These are phyloP conservation scores for Enteromius fasciolatus DNA, from an alignment of 2,797 vertebrate genomes.

Conservation along the genomic window DNA sequence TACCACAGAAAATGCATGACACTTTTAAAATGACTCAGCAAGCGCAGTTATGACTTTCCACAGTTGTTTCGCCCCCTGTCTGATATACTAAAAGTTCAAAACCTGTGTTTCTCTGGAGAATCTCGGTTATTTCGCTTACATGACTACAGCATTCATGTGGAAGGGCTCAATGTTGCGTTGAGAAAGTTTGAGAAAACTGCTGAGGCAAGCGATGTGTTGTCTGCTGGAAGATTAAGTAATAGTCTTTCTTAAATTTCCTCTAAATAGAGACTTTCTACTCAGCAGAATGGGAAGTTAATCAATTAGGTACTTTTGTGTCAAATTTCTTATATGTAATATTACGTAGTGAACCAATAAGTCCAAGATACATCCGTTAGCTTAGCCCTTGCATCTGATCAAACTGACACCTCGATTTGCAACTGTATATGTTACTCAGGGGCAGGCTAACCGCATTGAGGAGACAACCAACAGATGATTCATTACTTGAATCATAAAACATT, in stretches of 20 bases:
- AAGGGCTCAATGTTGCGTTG: slow-evolving; percentile 46
- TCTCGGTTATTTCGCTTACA: slow-evolving; percentile 34
- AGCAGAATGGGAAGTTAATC: slow-evolving; percentile 61
- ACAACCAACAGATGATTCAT: not conserved
- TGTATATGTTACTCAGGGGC: not conserved
- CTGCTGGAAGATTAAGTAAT: slow-evolving; percentile 57
- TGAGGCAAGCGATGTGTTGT: slow-evolving; percentile 49
- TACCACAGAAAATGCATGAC: slow-evolving; percentile 37
- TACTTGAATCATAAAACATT: not conserved
- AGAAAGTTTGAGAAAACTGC: slow-evolving; percentile 60
- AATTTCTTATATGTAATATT: slow-evolving; percentile 40
- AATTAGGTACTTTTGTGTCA: slow-evolving; percentile 57
- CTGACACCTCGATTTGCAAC: not conserved
- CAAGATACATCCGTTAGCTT: slow-evolving; percentile 1
- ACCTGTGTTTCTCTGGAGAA: slow-evolving; percentile 10
- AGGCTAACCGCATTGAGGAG: not conserved
- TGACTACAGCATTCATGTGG: slow-evolving; percentile 35
- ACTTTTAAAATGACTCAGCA: slow-evolving; percentile 42
- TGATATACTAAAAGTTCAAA: slow-evolving; percentile 37
- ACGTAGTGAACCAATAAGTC: slow-evolving; percentile 2
- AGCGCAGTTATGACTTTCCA: slow-evolving; percentile 45
- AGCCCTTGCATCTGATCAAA: not conserved
- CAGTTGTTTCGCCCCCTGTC: slow-evolving; percentile 28
- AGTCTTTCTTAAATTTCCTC: slow-evolving; percentile 53
- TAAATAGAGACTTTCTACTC: slow-evolving; percentile 54